These are phyloP conservation scores for Acanthosepion lycidas DNA, from an alignment of 2,888 invertebrate genomes.

Conservation along the genomic window DNA sequence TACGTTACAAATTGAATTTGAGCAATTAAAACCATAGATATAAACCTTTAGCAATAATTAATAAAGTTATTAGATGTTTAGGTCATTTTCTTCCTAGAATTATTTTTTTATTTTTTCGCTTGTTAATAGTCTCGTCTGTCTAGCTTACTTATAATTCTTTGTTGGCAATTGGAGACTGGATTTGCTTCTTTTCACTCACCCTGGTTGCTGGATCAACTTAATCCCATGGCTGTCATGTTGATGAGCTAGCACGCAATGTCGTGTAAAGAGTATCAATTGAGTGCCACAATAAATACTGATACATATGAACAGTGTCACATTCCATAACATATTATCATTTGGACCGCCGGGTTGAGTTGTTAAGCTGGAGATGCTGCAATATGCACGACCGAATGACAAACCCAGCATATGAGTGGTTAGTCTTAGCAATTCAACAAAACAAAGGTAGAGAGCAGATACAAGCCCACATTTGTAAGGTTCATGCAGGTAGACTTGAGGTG, in stretches of 20 bases:
- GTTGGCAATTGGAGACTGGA: background rate
- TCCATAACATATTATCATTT: conserved; percentile 8
- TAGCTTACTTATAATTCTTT: too few relatives aligned
- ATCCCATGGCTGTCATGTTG: conserved; percentile 4
- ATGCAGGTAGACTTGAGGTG: background rate
- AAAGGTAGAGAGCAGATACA: background rate
- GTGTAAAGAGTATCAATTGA: background rate
- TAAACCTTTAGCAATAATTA: background rate
- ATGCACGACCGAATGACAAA: background rate
- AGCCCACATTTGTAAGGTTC: background rate
- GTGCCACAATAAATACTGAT: conserved; percentile 21
- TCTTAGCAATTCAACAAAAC: background rate
- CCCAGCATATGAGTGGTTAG: background rate
- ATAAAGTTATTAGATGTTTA: too few relatives aligned
- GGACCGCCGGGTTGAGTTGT: background rate
- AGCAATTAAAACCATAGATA: background rate
- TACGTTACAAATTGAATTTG: too few relatives aligned
- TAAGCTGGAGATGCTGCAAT: background rate
- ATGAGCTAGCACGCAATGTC: background rate
- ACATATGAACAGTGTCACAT: conserved; percentile 20
- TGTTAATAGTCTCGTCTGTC: too few relatives aligned
- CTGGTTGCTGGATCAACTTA: background rate
- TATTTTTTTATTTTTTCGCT: background rate
- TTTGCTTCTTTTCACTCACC: background rate
- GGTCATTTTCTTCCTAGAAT: too few relatives aligned